Percentiles rank a stretch among this genome's conserved stretches.
phyloP scores from a whole-genome alignment of 1,140 invertebrate species.

The Eueides isabella region DNA sequence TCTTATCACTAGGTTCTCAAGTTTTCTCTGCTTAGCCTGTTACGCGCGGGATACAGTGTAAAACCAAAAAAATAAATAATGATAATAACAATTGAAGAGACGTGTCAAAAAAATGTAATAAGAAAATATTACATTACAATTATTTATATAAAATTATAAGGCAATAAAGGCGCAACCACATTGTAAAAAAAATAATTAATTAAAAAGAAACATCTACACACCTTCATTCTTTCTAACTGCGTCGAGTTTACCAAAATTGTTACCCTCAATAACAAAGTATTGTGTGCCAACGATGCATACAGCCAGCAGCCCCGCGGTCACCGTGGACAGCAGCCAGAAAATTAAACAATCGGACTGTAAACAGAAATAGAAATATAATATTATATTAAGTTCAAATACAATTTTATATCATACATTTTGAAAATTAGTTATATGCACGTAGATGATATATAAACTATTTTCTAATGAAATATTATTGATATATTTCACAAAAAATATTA shows the following conservation, averaged over 20 bases:
- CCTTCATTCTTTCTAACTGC: conserved; percentile 74
- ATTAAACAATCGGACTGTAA: conserved; percentile 84
- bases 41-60: no score
- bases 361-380: conserved; percentile 36
- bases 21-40: no score
- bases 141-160: no score
- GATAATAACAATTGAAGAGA: no score
- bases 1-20: no score
- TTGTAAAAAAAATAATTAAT: conserved; percentile 28
- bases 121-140: no score
- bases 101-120: no score
- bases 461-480: no score
- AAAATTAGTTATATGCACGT: neutral
- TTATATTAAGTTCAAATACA: neutral
- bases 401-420: neutral
- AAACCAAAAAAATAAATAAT: no score
- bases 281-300: conserved; percentile 85
- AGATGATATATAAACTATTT: no score
- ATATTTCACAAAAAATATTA: no score
- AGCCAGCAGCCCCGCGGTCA: conserved; percentile 83
- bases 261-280: conserved; percentile 86
- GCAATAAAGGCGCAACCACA: neutral
- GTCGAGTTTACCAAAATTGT: conserved; percentile 77
- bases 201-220: conserved; percentile 61
- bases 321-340: conserved; percentile 84